Percentiles rank a stretch among this genome's conserved stretches.
Evolutionary conservation across 2,888 invertebrate species (phyloP).

Genomic region (Lithophane semibrunnea): DNA sequence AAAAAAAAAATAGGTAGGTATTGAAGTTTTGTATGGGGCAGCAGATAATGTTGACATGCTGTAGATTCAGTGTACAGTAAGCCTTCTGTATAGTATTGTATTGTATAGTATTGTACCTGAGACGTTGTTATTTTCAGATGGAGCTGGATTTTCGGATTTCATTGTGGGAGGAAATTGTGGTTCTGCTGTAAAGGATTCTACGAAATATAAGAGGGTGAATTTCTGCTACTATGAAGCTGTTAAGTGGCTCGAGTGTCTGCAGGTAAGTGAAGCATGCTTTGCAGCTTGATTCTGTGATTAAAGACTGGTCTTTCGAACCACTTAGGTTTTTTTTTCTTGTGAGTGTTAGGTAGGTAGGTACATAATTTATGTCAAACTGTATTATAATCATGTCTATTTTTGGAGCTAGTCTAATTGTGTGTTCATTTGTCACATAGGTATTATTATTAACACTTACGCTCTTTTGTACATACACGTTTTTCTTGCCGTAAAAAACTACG

Average conservation of each 20-base stretch:
- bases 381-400: not conserved
- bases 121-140: constrained; percentile 44
- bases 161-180: constrained; percentile 27
- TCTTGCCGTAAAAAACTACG: too few species aligned
- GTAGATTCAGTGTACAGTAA: too few species aligned
- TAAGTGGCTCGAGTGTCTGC: not conserved
- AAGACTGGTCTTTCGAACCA: not conserved
- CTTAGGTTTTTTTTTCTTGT: not conserved
- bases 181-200: constrained; percentile 24
- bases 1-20: too few species aligned
- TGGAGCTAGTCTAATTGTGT: not conserved
- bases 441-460: not conserved
- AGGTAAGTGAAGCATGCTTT: not conserved
- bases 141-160: constrained; percentile 50
- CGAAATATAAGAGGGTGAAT: constrained; percentile 7
- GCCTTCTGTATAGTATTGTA: too few species aligned
- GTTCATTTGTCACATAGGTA: not conserved
- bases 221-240: not conserved
- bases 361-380: not conserved
- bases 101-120: too few species aligned
- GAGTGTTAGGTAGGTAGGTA: too few species aligned
- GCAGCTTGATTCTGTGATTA: not conserved
- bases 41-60: too few species aligned
- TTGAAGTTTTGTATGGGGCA: too few species aligned
- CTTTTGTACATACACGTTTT: too few species aligned